phyloP scores from a whole-genome alignment of 1,140 invertebrate species.

The Cotesia glomerata region DNA sequence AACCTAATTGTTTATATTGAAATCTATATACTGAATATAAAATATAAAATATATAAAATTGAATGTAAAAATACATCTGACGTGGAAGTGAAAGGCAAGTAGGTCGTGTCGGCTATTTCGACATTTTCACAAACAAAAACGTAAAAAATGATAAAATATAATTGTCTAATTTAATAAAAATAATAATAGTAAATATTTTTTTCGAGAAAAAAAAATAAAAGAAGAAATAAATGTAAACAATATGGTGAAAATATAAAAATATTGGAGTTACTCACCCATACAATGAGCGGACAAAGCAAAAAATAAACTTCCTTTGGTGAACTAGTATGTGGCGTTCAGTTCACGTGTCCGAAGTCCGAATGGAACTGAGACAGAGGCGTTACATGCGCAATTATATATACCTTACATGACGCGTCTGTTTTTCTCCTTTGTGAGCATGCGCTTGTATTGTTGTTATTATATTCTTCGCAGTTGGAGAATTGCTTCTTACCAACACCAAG shows the following conservation, averaged over 20 bases:
- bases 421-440: too few relatives aligned
- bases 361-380: constrained; percentile 44
- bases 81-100: neutral
- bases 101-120: neutral
- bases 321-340: constrained; percentile 35
- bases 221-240: neutral
- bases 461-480: too few relatives aligned
- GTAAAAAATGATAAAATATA: neutral
- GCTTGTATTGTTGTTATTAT: too few relatives aligned
- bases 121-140: neutral
- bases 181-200: too few relatives aligned
- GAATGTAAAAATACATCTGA: too few relatives aligned
- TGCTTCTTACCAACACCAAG: too few relatives aligned
- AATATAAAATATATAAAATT: too few relatives aligned
- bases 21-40: too few relatives aligned
- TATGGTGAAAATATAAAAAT: neutral
- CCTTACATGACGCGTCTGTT: constrained; percentile 16
- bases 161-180: neutral
- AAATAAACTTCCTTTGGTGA: constrained; percentile 56
- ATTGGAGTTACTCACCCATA: constrained; percentile 55
- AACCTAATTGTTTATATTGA: too few relatives aligned
- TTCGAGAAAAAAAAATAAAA: too few relatives aligned
- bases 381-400: constrained; percentile 34
- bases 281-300: constrained; percentile 63
- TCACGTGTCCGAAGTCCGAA: constrained; percentile 50